phyloP scores from a whole-genome alignment of 2,888 invertebrate species.

The Neoscelio sp. region DNA sequence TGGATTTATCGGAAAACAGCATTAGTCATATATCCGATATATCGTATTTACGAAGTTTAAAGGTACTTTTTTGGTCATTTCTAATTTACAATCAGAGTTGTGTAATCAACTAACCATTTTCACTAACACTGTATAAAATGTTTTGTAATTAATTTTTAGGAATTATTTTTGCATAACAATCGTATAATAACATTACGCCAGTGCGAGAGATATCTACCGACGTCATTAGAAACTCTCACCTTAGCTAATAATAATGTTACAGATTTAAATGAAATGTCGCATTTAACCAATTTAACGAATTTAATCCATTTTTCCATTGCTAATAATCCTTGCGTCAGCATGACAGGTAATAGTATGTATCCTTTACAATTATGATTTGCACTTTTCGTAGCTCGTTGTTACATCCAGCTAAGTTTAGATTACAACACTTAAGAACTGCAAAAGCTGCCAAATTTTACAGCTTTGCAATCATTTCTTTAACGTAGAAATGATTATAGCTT shows the following conservation, averaged over 20 bases:
- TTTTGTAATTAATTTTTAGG: conserved; percentile 84
- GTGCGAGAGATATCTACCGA: conserved; percentile 92
- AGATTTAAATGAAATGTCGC: conserved; percentile 94
- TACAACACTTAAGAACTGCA: too few relatives aligned
- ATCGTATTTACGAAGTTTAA: conserved; percentile 91
- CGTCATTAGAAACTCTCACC: conserved; percentile 89
- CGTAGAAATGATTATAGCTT: too few relatives aligned
- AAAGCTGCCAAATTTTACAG: too few relatives aligned
- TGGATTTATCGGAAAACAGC: conserved; percentile 95
- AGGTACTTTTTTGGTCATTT: conserved; percentile 85
- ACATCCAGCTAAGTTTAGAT: conserved; percentile 55
- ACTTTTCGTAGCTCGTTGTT: conserved; percentile 2
- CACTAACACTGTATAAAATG: conserved; percentile 41
- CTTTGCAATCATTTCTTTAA: too few relatives aligned
- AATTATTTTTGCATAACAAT: conserved; percentile 93
- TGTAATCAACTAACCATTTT: conserved; percentile 43
- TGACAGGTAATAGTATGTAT: conserved; percentile 92
- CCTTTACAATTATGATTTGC: conserved; percentile 83
- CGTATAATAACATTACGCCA: conserved; percentile 92
- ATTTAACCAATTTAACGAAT: conserved; percentile 89
- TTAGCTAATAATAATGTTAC: conserved; percentile 92
- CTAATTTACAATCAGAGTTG: conserved; percentile 14
- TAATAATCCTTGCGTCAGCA: conserved; percentile 94
- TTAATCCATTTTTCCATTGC: conserved; percentile 93
- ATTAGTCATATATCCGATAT: conserved; percentile 94